These are phyloP conservation scores for Zygothrica quintamaculata DNA, from an alignment of 2,888 invertebrate genomes.

Conservation along the genomic window DNA sequence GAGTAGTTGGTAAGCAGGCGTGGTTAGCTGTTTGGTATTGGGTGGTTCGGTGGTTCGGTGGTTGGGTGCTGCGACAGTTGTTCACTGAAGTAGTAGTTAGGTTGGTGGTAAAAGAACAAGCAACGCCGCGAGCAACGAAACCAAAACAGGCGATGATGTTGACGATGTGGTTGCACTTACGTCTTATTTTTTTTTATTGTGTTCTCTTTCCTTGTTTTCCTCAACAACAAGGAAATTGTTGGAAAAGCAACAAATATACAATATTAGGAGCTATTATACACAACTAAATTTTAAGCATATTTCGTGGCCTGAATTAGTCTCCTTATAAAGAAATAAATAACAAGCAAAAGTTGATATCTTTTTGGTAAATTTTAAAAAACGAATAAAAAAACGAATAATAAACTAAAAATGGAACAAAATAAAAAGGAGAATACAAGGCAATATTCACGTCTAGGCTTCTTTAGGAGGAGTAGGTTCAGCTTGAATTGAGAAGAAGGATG, in stretches of 20 bases:
- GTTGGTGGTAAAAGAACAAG: constrained; percentile 40
- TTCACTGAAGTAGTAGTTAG: constrained; percentile 18
- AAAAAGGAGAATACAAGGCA: too few species aligned
- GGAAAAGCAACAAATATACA: constrained; percentile 16
- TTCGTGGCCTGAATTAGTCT: too few species aligned
- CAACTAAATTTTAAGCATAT: too few species aligned
- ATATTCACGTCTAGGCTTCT: too few species aligned
- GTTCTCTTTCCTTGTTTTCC: neutral
- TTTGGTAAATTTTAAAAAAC: too few species aligned
- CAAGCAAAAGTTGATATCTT: too few species aligned
- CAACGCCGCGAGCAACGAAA: constrained; percentile 68
- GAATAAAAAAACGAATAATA: too few species aligned
- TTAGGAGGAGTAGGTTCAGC: too few species aligned
- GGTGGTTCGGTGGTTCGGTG: constrained; percentile 18
- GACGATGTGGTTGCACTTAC: constrained; percentile 66
- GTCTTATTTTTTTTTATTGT: constrained; percentile 18
- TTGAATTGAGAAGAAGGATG: too few species aligned
- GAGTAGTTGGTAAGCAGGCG: constrained; percentile 14
- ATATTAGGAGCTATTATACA: neutral
- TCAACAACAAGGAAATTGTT: constrained; percentile 69
- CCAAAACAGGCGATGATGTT: constrained; percentile 62
- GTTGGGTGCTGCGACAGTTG: neutral
- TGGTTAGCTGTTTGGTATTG: neutral
- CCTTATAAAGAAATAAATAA: too few species aligned
- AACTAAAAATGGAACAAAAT: too few species aligned